Evolutionary conservation across 2,888 invertebrate genomes (phyloP).

Genomic region (Tanypteryx hageni): DNA sequence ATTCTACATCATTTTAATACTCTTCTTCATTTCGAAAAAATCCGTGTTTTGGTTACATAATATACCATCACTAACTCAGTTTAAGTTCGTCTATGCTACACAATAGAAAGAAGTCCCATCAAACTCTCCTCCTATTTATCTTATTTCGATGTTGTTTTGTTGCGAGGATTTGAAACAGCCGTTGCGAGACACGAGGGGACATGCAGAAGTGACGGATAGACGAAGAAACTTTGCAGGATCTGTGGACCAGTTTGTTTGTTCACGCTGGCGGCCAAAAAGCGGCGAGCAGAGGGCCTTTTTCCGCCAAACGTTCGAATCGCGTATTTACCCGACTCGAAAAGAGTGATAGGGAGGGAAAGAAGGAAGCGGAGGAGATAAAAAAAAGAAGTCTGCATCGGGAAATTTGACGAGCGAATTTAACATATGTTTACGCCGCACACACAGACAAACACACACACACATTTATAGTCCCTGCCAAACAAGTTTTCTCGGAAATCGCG

Average conservation of each 20-base stretch:
- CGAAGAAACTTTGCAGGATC: neutral
- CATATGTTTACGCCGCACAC: neutral
- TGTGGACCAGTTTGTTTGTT: neutral
- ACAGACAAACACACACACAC: neutral
- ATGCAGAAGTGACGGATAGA: too few species aligned
- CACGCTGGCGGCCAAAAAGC: neutral
- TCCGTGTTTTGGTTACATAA: too few species aligned
- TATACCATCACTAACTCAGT: too few species aligned
- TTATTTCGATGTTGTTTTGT: neutral
- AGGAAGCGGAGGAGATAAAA: too few species aligned
- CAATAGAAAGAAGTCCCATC: neutral
- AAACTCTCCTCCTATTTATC: neutral
- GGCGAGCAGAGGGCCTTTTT: conserved; percentile 6
- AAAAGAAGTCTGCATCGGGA: neutral
- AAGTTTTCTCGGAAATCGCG: neutral
- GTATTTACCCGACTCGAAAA: neutral
- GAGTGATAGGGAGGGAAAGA: neutral
- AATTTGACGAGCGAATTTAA: neutral
- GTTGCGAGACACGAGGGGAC: neutral
- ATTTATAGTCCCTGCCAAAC: neutral
- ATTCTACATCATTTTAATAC: too few species aligned
- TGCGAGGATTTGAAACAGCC: neutral
- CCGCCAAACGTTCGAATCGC: neutral
- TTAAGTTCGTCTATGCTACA: too few species aligned
- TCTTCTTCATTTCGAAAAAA: too few species aligned